Percentiles rank a stretch among this genome's conserved stretches.
Conservation (phyloP, 1,140 invertebrate species). For the Drosophila navojoa region DNA sequence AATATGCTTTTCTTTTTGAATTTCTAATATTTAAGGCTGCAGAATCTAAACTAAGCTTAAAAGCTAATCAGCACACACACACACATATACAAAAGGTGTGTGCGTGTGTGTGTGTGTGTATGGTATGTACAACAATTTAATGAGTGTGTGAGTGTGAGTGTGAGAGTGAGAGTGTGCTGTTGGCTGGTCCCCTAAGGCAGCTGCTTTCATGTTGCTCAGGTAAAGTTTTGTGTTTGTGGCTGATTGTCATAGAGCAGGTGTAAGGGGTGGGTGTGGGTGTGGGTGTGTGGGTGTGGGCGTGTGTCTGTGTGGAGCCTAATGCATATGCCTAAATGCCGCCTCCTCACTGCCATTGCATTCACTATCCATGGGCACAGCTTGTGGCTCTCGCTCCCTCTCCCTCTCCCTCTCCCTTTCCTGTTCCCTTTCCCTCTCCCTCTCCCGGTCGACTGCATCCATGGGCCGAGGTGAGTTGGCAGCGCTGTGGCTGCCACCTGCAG, state of each 20-base stretch:
- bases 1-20: constrained; percentile 39
- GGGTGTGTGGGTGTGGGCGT: not conserved
- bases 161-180: constrained; percentile 45
- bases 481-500: constrained; percentile 5
- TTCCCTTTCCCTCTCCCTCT: constrained; percentile 1
- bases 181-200: constrained; percentile 65
- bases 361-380: constrained; percentile 76
- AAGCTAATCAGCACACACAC: constrained; percentile 13
- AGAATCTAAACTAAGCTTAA: constrained; percentile 5
- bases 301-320: constrained; percentile 35
- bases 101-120: constrained; percentile 16
- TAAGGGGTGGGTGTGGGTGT: not conserved
- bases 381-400: constrained; percentile 12
- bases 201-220: constrained; percentile 61
- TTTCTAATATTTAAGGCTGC: constrained; percentile 24
- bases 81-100: not conserved
- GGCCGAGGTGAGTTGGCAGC: constrained; percentile 52
- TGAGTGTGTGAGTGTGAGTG: constrained; percentile 17
- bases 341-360: constrained; percentile 68
- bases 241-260: constrained; percentile 4
- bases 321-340: constrained; percentile 62
- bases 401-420: constrained; percentile 21
- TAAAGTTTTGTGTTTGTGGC: constrained; percentile 50
- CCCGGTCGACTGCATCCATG: constrained; percentile 58
- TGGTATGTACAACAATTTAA: constrained; percentile 34